Percentiles rank a stretch among this genome's conserved stretches.
Evolutionary conservation across 2,113 vertebrate genomes (phyloP).

Genomic region (Nicator chloris): DNA sequence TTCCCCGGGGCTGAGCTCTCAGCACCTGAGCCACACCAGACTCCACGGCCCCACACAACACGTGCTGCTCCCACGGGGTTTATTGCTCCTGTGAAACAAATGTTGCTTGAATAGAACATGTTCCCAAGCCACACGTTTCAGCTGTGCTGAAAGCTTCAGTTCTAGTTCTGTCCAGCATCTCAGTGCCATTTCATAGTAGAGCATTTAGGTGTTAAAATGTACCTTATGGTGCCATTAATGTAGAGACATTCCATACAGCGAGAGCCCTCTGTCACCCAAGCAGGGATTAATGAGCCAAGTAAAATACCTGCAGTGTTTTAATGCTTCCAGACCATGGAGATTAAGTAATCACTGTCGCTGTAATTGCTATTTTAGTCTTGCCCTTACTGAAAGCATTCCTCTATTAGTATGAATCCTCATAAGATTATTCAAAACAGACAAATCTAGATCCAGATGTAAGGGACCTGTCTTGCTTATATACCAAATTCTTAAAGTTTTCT

Average conservation of each 20-base stretch:
- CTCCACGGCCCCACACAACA: not conserved
- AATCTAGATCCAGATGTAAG: not conserved
- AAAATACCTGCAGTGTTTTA: constrained; percentile 28
- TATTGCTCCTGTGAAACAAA: not conserved
- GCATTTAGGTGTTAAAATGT: not conserved
- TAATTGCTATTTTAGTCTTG: constrained; percentile 20
- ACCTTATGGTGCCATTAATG: not conserved
- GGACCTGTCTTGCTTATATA: not conserved
- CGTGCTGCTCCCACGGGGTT: not conserved
- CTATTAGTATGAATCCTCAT: not conserved
- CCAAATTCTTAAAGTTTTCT: not conserved
- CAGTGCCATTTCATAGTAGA: constrained; percentile 7
- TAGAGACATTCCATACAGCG: not conserved
- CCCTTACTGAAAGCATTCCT: not conserved
- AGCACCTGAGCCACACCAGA: not conserved
- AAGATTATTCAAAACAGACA: not conserved
- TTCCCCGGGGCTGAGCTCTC: not conserved
- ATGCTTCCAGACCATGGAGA: not conserved
- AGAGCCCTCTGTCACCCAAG: not conserved
- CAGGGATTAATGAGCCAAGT: constrained; percentile 1
- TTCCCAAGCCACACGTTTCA: not conserved
- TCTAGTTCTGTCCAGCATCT: constrained; percentile 36
- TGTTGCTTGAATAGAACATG: not conserved
- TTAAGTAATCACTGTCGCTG: constrained; percentile 20
- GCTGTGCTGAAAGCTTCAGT: constrained; percentile 28